Base-by-base conservation (phyloP, 2,113 vertebrate species). In the Paedocypris sp. region DNA sequence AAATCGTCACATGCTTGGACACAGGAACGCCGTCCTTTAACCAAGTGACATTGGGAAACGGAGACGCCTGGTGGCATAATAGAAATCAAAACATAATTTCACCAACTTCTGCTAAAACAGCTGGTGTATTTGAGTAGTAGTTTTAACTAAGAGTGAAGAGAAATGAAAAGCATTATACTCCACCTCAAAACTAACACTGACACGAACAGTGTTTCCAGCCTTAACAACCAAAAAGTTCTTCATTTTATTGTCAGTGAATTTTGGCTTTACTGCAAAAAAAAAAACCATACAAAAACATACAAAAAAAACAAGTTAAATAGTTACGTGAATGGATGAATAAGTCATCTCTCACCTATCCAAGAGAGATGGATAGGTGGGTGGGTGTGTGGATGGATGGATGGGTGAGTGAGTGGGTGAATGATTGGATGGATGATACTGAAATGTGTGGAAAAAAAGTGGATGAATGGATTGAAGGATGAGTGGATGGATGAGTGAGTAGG, bases 101-200 rank as follows among this genome's bases (percentile, higher is more conserved):
- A n/a, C n/a, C n/a, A n/a, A n/a, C n/a, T n/a, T n/a, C n/a, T n/a
- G n/a, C n/a, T n/a, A n/a, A n/a, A n/a, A n/a, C n/a, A n/a, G n/a
- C n/a, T n/a, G n/a, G n/a, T n/a, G n/a, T n/a, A n/a, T n/a, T n/a
- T n/a, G n/a, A n/a, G n/a, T n/a, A n/a, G n/a, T n/a, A n/a, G n/a
- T 2, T 13, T n/a, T 46, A n/a, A 26, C 23, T 16, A 47, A 26
- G 25, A 3, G 25, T 48, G 23, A 8, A n/a, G 22, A n/a, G 15
- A 25, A 25, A 46, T 25, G 25, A 25, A 22, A 46, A 47, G 23
- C n/a, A 0, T 42, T 5, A 41, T 58, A 60, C 81, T 72, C 1
- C 78, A 95, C 93, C 82, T 93, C 85, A 71, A 91, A 94, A 42
- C 75, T 76, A 58, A 91, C 71, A 29, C 81, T 84, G 66, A 89